Conservation (phyloP, 2,797 vertebrate species). For the Gymnopithys bicolor region DNA sequence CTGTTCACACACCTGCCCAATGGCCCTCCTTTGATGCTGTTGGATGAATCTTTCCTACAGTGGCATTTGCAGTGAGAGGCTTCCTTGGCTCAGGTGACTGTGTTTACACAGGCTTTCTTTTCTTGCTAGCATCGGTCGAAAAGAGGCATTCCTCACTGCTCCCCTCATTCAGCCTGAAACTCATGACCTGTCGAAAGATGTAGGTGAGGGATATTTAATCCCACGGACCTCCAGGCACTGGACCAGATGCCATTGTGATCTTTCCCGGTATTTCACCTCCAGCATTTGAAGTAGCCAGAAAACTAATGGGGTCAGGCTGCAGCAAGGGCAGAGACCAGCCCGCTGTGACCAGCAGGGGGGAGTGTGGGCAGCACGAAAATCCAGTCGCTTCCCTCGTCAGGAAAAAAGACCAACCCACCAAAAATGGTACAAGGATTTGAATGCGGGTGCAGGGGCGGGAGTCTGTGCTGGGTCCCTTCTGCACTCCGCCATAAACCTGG, state of each 20-base stretch:
- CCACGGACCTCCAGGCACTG: rapidly evolving
- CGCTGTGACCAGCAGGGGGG: conserved; percentile 39
- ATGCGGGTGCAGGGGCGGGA: background rate
- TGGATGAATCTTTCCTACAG: background rate
- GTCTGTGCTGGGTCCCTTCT: background rate
- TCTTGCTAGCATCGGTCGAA: background rate
- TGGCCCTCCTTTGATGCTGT: background rate
- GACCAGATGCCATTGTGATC: background rate
- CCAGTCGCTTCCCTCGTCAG: rapidly evolving
- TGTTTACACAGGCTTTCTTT: background rate
- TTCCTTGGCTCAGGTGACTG: background rate
- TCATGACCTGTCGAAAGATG: background rate
- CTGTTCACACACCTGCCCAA: background rate
- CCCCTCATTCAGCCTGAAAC: background rate
- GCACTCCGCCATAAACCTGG: background rate
- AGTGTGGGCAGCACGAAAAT: conserved; percentile 6
- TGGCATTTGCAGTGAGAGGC: background rate
- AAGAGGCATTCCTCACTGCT: background rate
- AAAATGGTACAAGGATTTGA: rapidly evolving
- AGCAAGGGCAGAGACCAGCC: background rate
- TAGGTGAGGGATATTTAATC: background rate
- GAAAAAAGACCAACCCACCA: background rate
- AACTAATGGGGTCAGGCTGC: rapidly evolving
- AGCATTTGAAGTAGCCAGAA: background rate
- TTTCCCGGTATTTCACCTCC: background rate